Conservation (phyloP, 2,113 vertebrate species). For the Marmota flaviventris region DNA sequence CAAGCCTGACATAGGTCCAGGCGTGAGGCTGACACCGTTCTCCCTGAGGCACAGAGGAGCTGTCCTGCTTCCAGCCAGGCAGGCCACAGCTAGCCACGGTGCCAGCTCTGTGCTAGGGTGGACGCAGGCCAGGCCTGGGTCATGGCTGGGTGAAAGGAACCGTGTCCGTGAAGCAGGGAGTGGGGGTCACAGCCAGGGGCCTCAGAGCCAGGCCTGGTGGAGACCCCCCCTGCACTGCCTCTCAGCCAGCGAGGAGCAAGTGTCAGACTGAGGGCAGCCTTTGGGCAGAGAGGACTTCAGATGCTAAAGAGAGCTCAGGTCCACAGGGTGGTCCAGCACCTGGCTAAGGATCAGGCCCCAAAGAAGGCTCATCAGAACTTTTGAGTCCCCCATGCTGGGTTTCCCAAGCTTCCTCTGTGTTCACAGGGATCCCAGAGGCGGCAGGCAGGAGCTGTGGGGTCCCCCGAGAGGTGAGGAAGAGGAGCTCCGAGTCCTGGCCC, state of each 20-base stretch:
- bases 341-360: not conserved
- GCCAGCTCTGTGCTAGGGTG: not conserved
- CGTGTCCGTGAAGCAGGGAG: accelerated
- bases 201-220: not conserved
- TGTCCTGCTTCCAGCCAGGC: too few relatives aligned
- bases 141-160: accelerated
- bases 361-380: accelerated
- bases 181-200: too few relatives aligned
- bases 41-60: not conserved
- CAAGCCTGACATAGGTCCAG: too few relatives aligned
- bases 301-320: not conserved
- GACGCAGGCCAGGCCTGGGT: accelerated
- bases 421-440: not conserved
- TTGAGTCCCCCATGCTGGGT: accelerated
- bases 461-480: not conserved
- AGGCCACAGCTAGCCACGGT: accelerated
- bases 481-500: not conserved
- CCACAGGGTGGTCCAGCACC: not conserved
- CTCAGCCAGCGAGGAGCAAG: not conserved
- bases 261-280: not conserved
- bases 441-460: accelerated
- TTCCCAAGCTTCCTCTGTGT: not conserved
- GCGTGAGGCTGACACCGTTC: accelerated
- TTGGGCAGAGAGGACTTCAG: not conserved
- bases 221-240: not conserved